Percentiles rank a stretch among this genome's conserved stretches.
These are phyloP conservation scores for Eublepharis macularius DNA, from an alignment of 2,113 vertebrate genomes.

Conservation along the genomic window DNA sequence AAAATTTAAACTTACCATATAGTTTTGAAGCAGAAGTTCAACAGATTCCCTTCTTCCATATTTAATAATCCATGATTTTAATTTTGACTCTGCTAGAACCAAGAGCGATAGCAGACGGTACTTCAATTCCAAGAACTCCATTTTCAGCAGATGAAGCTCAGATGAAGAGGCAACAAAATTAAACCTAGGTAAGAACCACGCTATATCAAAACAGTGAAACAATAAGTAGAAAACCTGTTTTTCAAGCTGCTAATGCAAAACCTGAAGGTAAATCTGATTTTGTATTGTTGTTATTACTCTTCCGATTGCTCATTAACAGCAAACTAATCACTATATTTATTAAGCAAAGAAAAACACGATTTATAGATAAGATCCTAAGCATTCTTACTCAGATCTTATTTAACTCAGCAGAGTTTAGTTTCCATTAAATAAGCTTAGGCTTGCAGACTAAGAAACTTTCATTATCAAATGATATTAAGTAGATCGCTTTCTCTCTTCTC, in stretches of 20 bases:
- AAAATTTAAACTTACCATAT: slow-evolving; percentile 82
- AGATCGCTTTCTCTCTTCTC: slow-evolving; percentile 60
- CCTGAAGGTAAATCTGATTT: slow-evolving; percentile 40
- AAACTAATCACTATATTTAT: slow-evolving; percentile 33
- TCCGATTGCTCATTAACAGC: slow-evolving; percentile 17
- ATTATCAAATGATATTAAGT: slow-evolving; percentile 67
- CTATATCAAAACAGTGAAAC: slow-evolving; percentile 49
- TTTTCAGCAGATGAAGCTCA: slow-evolving; percentile 91
- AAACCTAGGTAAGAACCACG: slow-evolving; percentile 83
- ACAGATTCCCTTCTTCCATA: slow-evolving; percentile 94
- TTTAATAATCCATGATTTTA: slow-evolving; percentile 98
- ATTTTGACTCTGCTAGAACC: slow-evolving; percentile 93
- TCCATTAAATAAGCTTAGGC: slow-evolving; percentile 1
- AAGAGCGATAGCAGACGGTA: slow-evolving; percentile 94
- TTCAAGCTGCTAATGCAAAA: slow-evolving; percentile 5
- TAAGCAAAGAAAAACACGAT: slow-evolving; percentile 37
- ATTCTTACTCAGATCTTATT: neutral
- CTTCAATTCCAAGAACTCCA: slow-evolving; percentile 98
- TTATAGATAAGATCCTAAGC: neutral
- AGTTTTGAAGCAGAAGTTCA: slow-evolving; percentile 91
- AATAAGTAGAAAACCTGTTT: slow-evolving; percentile 45
- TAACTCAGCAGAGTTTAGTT: neutral
- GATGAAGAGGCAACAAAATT: slow-evolving; percentile 92
- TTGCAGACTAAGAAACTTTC: slow-evolving; percentile 54
- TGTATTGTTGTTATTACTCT: slow-evolving; percentile 6